These are phyloP conservation scores for Aplocera efformata DNA, from an alignment of 2,888 invertebrate genomes.

Conservation along the genomic window DNA sequence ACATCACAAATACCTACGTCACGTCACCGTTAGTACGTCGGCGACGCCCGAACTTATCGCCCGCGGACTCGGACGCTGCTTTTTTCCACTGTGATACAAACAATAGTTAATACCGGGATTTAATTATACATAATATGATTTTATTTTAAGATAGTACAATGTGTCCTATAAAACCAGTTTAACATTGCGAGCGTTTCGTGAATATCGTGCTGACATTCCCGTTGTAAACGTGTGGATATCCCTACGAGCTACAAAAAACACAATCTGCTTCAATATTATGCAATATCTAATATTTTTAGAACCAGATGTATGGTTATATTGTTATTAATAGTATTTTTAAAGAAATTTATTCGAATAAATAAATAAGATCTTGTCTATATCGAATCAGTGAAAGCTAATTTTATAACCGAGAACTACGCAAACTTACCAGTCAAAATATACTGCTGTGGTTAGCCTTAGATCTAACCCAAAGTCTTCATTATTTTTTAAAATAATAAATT, in stretches of 20 bases:
- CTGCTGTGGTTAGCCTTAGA: too few relatives aligned
- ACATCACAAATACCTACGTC: too few relatives aligned
- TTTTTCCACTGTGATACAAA: constrained; percentile 33
- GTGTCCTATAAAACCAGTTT: constrained; percentile 15
- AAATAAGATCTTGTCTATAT: too few relatives aligned
- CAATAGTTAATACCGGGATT: constrained; percentile 21
- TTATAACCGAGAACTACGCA: too few relatives aligned
- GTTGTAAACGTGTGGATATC: constrained; percentile 22
- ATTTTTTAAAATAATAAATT: constrained; percentile 6
- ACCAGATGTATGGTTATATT: neutral
- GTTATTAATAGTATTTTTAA: too few relatives aligned
- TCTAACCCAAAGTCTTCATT: constrained; percentile 1
- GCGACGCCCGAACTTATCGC: constrained; percentile 38
- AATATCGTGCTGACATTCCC: constrained; percentile 20
- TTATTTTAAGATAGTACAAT: constrained; percentile 7
- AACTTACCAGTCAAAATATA: too few relatives aligned
- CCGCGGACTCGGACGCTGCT: constrained; percentile 19
- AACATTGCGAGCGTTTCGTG: constrained; percentile 10
- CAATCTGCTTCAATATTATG: constrained; percentile 33
- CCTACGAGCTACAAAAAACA: constrained; percentile 26
- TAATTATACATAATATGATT: constrained; percentile 4
- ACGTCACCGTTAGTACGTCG: constrained; percentile 32
- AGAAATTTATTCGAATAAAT: too few relatives aligned
- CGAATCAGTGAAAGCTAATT: too few relatives aligned
- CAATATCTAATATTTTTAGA: constrained; percentile 24